Base-by-base conservation (phyloP, 2,888 invertebrate genomes). In the Microctonus hyperodae region DNA sequence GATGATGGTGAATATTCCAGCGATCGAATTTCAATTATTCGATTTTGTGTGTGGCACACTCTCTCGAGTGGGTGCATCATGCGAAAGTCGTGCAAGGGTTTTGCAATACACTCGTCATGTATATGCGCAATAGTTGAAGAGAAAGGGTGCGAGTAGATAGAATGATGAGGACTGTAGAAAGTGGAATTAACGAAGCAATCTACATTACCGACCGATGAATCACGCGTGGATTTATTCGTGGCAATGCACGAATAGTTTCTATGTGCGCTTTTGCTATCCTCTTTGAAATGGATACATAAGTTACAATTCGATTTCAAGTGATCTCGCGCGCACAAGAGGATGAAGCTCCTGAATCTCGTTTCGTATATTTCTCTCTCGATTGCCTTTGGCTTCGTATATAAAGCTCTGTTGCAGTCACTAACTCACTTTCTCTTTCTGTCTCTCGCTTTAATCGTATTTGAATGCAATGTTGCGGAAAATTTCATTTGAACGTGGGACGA, bases 381-480 rank as follows among this genome's bases (percentile, higher is more conserved):
- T 20, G 44, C 20, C 7, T 44, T 44, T 44, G n/a, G 44, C 44
- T 16, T 44, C 16, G 44, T 44, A 37, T 48, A 56, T 10, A 33
- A 56, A 56, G 33, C 56, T 9, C 33, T 20, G 31, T 33, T 33
- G 31, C 56, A 33, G 28, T 28, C 44, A 23, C 31, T 23, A 51
- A n/a, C 72, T 66, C 64, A 73, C 74, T 71, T 72, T 75, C 79
- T 76, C 73, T 76, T 77, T 75, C 77, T 74, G 74, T 77, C 75
- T 77, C 77, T 77, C 79, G 80, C 79, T 83, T 84, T 85, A 85
- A 85, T 85, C 85, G 84, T 82, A 85, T 86, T 85, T 82, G 82
- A 79, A 81, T 80, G 84, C 85, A 85, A 85, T 85, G 85, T 85
- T 83, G 83, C 79, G 84, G 85, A 85, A 85, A 86, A 86, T 86